Conservation (phyloP, 2,888 invertebrate genomes). For the Cenopis cana region DNA sequence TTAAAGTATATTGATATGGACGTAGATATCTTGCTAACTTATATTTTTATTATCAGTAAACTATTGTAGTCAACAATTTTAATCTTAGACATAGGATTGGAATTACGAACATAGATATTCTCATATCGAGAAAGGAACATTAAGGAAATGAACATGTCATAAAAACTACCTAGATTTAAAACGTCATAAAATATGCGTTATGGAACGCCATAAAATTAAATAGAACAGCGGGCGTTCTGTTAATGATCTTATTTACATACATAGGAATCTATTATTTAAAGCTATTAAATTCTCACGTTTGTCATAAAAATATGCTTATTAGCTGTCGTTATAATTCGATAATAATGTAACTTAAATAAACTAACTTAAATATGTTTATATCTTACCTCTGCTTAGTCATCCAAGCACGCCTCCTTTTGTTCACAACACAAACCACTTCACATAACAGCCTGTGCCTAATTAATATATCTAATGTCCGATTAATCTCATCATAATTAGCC, state of each 20-base stretch:
- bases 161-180: conserved; percentile 45
- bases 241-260: conserved; percentile 62
- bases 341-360: conserved; percentile 2
- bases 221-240: conserved; percentile 53
- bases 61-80: too few species aligned
- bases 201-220: conserved; percentile 53
- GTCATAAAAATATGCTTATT: conserved; percentile 52
- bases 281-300: conserved; percentile 56
- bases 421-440: conserved; percentile 56
- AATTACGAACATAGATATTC: conserved; percentile 1
- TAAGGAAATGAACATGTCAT: conserved; percentile 28
- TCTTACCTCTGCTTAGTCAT: conserved; percentile 53
- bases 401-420: conserved; percentile 55
- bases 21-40: too few species aligned
- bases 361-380: neutral
- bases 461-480: conserved; percentile 50
- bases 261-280: conserved; percentile 16
- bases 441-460: conserved; percentile 48
- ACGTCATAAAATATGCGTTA: conserved; percentile 53
- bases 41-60: too few species aligned
- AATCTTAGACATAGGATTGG: too few species aligned
- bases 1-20: too few species aligned
- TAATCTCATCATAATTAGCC: conserved; percentile 52
- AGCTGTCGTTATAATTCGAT: neutral
- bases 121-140: conserved; percentile 3